Base-by-base conservation (phyloP, 2,113 vertebrate species). In the Spea multiplicata region DNA sequence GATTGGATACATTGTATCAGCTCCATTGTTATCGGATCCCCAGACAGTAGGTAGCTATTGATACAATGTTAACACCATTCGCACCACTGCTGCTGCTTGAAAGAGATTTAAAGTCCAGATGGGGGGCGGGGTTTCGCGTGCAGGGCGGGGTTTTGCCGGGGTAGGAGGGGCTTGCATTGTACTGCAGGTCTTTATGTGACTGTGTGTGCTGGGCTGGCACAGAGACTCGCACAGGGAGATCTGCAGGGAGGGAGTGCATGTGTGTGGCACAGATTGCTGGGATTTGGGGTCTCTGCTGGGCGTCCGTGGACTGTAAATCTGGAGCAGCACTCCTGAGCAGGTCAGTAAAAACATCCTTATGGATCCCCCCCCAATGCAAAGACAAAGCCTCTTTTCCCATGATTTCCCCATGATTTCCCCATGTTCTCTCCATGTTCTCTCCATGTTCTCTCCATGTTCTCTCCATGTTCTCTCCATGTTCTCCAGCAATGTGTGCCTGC, bases 151-250 rank as follows among this genome's bases (percentile, higher is more conserved):
- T 14, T 16, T 6, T 68, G 44, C 12, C 13, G 4, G 2, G n/a
- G 67, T 52, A 49, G 76, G 76, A 2, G 76, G 62, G 69, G 69
- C 61, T 6, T 44, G 48, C 59, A 72, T 65, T 64, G 59, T 78
- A 12, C 68, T 72, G 76, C 69, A 72, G 68, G 10, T 72, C 76
- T 78, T 78, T 78, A 78, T 78, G 76, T 52, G 67, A 8, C 55
- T 66, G 62, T 16, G n/a, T 8, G 67, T 9, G n/a, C 47, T 64
- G 75, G 55, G 61, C 50, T 76, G 50, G 74, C 55, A 68, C 44
- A 46, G 8, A 50, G 47, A 64, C 48, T 17, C 8, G 16, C 16
- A 55, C 14, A 9, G 47, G 76, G 76, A 64, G 44, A 16, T 57
- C 53, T 77, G 75, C 52, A 8, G 50, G 53, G 53, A 14, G 17